Evolutionary conservation across 2,113 vertebrate species (phyloP).

Genomic region (Tachysurus vachellii): DNA sequence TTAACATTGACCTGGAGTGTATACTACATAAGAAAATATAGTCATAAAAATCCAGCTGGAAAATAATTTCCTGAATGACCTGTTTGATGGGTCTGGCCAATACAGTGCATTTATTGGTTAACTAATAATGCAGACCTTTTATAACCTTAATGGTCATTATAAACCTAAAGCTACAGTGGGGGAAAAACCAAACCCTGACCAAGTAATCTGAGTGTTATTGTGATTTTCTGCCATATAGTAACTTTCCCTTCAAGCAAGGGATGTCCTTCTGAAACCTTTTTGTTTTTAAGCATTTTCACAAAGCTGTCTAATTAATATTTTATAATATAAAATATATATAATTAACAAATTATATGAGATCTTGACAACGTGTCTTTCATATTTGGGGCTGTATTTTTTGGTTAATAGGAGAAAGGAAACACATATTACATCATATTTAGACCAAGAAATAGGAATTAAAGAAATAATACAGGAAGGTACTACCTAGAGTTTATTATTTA

Average conservation of each 20-base stretch:
- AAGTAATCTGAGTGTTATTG: constrained; percentile 15
- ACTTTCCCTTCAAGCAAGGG: background rate
- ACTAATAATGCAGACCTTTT: constrained; percentile 55
- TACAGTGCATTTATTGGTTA: constrained; percentile 50
- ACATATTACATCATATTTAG: background rate
- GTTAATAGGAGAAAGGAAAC: background rate
- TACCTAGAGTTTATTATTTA: background rate
- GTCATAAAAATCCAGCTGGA: constrained; percentile 57
- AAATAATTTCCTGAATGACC: constrained; percentile 55
- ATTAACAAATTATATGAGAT: background rate
- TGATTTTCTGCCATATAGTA: background rate
- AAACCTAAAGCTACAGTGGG: constrained; percentile 28
- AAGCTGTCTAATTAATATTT: background rate
- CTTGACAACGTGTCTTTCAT: background rate
- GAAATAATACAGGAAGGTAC: background rate
- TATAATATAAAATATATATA: too few relatives aligned
- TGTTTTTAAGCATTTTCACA: background rate
- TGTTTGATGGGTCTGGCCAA: constrained; percentile 52
- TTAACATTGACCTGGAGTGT: constrained; percentile 73
- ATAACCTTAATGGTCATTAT: constrained; percentile 43
- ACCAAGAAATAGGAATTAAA: background rate
- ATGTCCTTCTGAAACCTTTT: background rate
- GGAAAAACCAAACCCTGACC: constrained; percentile 1
- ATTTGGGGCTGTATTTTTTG: background rate
- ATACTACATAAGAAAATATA: constrained; percentile 52